Evolutionary conservation across 2,888 invertebrate species (phyloP).

Genomic region (Apamea crenata): DNA sequence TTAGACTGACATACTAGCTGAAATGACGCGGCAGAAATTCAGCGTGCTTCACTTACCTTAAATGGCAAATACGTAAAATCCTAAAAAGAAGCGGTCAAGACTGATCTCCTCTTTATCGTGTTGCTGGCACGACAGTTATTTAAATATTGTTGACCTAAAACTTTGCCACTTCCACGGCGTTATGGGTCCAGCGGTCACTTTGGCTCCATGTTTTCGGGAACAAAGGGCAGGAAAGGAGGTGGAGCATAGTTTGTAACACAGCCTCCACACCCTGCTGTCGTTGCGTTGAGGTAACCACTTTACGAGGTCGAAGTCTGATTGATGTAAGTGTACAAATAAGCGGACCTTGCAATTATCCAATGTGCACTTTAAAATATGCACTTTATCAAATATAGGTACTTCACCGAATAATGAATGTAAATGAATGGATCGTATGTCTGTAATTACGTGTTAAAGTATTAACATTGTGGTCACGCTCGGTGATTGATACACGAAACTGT

Average conservation of each 20-base stretch:
- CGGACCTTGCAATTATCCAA: background rate
- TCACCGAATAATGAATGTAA: conserved; percentile 32
- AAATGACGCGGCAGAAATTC: background rate
- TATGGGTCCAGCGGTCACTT: background rate
- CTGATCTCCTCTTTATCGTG: background rate
- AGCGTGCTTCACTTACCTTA: background rate
- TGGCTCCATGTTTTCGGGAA: no score
- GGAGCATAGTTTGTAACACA: background rate
- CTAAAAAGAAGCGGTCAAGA: background rate
- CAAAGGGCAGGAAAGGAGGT: background rate
- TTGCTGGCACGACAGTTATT: background rate
- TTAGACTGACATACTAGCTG: no score
- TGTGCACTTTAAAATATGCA: conserved; percentile 4
- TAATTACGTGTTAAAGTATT: conserved; percentile 56
- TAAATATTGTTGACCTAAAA: background rate
- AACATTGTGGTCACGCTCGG: conserved; percentile 44
- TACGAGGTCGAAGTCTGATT: background rate
- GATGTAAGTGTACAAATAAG: background rate
- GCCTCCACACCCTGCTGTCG: background rate
- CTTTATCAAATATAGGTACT: conserved; percentile 19
- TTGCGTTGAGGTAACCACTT: background rate
- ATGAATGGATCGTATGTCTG: conserved; percentile 54
- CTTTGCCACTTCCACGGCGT: background rate
- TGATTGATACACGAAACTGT: conserved; percentile 49
- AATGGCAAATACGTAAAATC: background rate